These are phyloP conservation scores for Rhinichthys klamathensis DNA, from an alignment of 2,113 vertebrate species.

Conservation along the genomic window DNA sequence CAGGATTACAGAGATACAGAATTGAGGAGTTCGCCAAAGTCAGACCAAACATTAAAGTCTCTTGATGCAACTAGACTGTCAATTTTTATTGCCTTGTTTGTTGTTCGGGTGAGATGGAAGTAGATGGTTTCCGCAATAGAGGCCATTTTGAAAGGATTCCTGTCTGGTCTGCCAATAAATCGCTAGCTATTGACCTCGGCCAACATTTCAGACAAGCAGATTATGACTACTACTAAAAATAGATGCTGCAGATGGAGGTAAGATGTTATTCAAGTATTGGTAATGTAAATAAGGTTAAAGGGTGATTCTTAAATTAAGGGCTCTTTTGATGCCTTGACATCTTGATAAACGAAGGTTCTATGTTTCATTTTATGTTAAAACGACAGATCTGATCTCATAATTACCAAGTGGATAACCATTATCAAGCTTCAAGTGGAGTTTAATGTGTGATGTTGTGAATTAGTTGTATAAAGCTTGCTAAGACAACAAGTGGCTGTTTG, in stretches of 20 bases:
- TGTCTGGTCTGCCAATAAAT: constrained; percentile 61
- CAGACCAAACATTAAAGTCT: constrained; percentile 26
- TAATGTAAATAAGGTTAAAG: neutral
- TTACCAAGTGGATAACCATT: neutral
- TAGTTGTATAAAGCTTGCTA: neutral
- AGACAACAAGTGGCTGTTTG: neutral
- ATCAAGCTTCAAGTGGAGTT: neutral
- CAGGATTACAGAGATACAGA: neutral
- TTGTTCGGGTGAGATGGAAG: constrained; percentile 13
- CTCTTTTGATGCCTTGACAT: neutral
- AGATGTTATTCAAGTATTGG: neutral
- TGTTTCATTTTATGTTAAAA: neutral
- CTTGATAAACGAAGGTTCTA: neutral
- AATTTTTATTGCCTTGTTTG: constrained; percentile 52
- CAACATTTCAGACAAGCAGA: constrained; percentile 33
- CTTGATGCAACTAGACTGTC: constrained; percentile 24
- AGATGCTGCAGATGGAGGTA: neutral
- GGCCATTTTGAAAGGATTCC: constrained; percentile 31
- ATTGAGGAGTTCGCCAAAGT: neutral
- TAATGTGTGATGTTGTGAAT: neutral
- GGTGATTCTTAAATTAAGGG: neutral
- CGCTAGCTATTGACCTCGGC: constrained; percentile 56
- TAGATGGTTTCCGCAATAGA: neutral
- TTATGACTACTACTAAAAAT: constrained; percentile 21
- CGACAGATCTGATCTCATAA: neutral